Base-by-base conservation (phyloP, 1,140 invertebrate species). In the Nylanderia fulva region DNA sequence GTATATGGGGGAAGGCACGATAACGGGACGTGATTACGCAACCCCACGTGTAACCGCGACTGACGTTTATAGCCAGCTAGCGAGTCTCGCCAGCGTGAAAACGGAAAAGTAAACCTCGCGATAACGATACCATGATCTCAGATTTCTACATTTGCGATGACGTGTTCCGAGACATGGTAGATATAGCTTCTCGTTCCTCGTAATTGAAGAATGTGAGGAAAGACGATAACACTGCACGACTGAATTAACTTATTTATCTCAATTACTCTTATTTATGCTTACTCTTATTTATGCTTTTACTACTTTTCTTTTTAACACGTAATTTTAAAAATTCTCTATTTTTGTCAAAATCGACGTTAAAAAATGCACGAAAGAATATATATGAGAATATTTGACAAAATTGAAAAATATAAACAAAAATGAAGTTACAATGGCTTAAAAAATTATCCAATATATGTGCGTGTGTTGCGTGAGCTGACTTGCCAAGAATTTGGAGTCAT, bases 41-140 rank as follows among this genome's bases (percentile, higher is more conserved):
- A 69, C 39, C 33, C 21, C 24, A 39, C 21, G 11, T 56, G 11
- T 56, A n/a, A n/a, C 71, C 15, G 18, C 7, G 36, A 29, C 56
- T 56, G 63, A 56, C 11, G 33, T n/a, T 71, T 29, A 64, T 13
- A 71, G 24, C 21, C 9, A 24, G 18, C 33, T 6, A 24, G 18
- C 33, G n/a, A 54, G 27, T 11, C 3, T 42, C n/a, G 21, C 9
- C 21, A 18, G 24, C 13, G 11, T 42, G 29, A 58, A 80, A 80
- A 56, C 52, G 64, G 29, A 80, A 80, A 18, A 21, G 36, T 58
- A 69, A 69, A 58, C 63, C n/a, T n/a, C 24, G 18, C 77, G 48
- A 77, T 77, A 69, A 80, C 45, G 60, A 79, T 18, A 79, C 0
- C 15, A 13, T 24, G 7, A n/a, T 71, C 33, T 80, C 48, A 18